Percentiles rank a stretch among this genome's conserved stretches.
These are phyloP conservation scores for Lepilemur septentrionalis DNA, from an alignment of 2,797 vertebrate genomes.

Conservation along the genomic window DNA sequence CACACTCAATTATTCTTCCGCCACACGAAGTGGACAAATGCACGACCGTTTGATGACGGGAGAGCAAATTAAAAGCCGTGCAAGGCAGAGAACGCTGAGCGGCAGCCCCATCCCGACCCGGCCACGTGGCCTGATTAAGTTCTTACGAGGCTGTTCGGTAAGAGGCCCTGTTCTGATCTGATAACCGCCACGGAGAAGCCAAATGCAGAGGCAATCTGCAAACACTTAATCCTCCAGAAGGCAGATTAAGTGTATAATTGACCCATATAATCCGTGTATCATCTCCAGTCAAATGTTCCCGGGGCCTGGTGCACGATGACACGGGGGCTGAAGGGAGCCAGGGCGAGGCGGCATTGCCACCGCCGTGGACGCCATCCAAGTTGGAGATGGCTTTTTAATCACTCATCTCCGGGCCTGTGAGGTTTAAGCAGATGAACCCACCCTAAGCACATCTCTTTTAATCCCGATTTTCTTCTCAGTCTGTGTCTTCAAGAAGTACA, in stretches of 20 bases:
- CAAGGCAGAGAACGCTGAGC: conserved; percentile 64
- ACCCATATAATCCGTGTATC: conserved; percentile 97
- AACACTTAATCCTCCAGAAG: conserved; percentile 92
- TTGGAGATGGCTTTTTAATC: conserved; percentile 97
- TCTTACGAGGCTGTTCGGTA: conserved; percentile 88
- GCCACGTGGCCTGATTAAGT: conserved; percentile 86
- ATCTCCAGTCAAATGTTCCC: conserved; percentile 89
- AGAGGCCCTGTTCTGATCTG: conserved; percentile 93
- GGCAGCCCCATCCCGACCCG: conserved; percentile 58
- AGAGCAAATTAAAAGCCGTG: conserved; percentile 86
- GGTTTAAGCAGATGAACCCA: conserved; percentile 92
- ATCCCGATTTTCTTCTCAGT: conserved; percentile 93
- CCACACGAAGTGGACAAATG: conserved; percentile 72
- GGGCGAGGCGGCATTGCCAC: conserved; percentile 86
- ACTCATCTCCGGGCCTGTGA: conserved; percentile 91
- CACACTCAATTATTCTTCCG: conserved; percentile 74
- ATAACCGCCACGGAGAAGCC: conserved; percentile 97
- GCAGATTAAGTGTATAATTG: conserved; percentile 99
- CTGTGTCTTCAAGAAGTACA: conserved; percentile 93
- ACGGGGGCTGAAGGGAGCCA: conserved; percentile 82
- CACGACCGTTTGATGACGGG: conserved; percentile 85
- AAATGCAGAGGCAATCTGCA: conserved; percentile 98
- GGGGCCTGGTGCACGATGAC: conserved; percentile 83
- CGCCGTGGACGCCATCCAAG: conserved; percentile 91
- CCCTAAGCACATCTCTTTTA: conserved; percentile 98